These are phyloP conservation scores for Rhamnusium bicolor DNA, from an alignment of 2,888 invertebrate genomes.

Conservation along the genomic window DNA sequence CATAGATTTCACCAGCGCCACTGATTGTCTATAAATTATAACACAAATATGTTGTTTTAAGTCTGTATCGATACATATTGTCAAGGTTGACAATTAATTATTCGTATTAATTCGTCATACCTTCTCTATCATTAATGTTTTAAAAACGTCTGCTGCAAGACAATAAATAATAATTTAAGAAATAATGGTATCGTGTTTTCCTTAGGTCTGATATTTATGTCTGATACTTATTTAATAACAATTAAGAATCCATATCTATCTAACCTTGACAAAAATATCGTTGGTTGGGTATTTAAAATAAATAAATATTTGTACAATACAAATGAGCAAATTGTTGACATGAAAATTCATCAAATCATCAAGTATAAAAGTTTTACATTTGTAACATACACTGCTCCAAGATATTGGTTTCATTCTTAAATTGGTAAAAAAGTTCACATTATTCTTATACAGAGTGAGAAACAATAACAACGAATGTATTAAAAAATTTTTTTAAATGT, in stretches of 20 bases:
- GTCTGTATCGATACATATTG: not conserved
- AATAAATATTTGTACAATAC: conserved; percentile 19
- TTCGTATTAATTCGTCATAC: not conserved
- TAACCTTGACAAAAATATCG: conserved; percentile 19
- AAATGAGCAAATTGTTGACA: not conserved
- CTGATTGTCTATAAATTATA: too few relatives aligned
- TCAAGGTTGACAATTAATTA: conserved; percentile 5
- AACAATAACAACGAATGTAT: too few relatives aligned
- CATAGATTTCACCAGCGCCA: too few relatives aligned
- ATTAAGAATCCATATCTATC: not conserved
- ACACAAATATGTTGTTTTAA: not conserved
- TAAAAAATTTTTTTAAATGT: too few relatives aligned
- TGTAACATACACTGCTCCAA: too few relatives aligned
- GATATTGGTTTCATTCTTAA: too few relatives aligned
- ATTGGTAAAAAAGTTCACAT: too few relatives aligned
- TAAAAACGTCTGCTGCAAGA: not conserved
- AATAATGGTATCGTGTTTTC: not conserved
- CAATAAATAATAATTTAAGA: not conserved
- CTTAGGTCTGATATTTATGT: not conserved
- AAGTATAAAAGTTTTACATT: not conserved
- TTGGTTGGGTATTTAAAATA: conserved; percentile 8
- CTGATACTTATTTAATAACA: conserved; percentile 12
- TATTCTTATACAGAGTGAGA: too few relatives aligned
- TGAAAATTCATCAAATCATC: not conserved
- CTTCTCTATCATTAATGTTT: not conserved